These are phyloP conservation scores for Nipponacmea schrenckii DNA, from an alignment of 2,888 invertebrate species.

Conservation along the genomic window DNA sequence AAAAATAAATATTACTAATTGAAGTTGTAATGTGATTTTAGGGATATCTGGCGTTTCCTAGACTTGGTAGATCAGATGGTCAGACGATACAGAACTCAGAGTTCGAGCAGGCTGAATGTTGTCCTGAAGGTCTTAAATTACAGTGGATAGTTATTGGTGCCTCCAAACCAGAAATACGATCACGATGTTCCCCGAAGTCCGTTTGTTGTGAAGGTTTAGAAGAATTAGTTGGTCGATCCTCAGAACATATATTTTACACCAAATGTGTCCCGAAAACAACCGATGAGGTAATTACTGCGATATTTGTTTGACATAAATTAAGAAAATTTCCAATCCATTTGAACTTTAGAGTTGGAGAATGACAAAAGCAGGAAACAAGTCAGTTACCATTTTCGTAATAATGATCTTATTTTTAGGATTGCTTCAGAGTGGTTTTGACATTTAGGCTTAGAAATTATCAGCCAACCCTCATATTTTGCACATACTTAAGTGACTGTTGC, in stretches of 20 bases:
- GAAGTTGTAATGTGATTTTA: neutral
- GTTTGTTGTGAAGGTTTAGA: constrained; percentile 3
- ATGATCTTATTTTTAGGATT: too few species aligned
- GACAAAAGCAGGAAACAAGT: too few species aligned
- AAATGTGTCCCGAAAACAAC: neutral
- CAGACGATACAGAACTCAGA: neutral
- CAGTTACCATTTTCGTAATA: too few species aligned
- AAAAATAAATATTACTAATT: too few species aligned
- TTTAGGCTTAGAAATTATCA: too few species aligned
- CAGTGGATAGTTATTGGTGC: neutral
- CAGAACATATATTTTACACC: neutral
- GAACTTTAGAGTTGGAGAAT: too few species aligned
- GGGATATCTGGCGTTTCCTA: neutral
- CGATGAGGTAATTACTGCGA: neutral
- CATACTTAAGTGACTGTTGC: too few species aligned
- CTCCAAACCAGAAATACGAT: neutral
- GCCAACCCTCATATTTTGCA: too few species aligned
- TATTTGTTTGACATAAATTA: too few species aligned
- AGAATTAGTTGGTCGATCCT: neutral
- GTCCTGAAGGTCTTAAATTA: neutral
- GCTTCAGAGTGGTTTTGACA: too few species aligned
- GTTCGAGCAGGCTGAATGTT: neutral
- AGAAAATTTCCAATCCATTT: too few species aligned
- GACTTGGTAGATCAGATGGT: neutral
- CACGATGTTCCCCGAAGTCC: neutral